A percentile compares a stretch with the other conserved stretches of the same genome.
Conservation (phyloP, 2,888 invertebrate species). For the Empis stercorea region DNA sequence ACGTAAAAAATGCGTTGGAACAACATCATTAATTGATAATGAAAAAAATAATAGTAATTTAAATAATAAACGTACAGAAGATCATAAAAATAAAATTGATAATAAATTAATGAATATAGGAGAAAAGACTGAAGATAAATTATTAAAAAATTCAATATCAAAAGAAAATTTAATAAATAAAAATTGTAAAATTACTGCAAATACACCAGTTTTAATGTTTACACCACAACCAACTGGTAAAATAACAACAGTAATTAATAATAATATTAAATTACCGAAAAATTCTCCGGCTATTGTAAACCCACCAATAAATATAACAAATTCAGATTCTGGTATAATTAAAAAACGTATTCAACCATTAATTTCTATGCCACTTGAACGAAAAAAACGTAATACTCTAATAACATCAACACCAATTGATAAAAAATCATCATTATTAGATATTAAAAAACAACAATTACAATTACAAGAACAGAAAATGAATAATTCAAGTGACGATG, state of each 20-base stretch:
- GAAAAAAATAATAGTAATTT: conserved; percentile 12
- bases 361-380: conserved; percentile 29
- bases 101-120: no score
- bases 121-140: no score
- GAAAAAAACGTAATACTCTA: conserved; percentile 22
- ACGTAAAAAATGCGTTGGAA: conserved; percentile 7
- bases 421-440: conserved; percentile 16
- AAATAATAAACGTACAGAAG: not conserved
- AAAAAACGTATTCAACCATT: conserved; percentile 23
- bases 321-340: conserved; percentile 15
- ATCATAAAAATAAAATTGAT: no score
- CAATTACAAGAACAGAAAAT: no score
- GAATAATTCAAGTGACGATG: conserved; percentile 22
- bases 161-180: no score
- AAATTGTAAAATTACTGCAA: no score
- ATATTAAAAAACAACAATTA: not conserved
- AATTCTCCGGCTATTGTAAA: not conserved
- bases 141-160: no score
- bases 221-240: no score
- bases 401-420: conserved; percentile 30
- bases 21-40: not conserved
- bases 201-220: no score
- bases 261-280: no score
- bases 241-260: no score
- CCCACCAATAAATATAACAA: not conserved